A percentile compares a stretch with the other conserved stretches of the same genome.
These are phyloP conservation scores for Chalcis sispes DNA, from an alignment of 2,888 invertebrate species.

Conservation along the genomic window DNA sequence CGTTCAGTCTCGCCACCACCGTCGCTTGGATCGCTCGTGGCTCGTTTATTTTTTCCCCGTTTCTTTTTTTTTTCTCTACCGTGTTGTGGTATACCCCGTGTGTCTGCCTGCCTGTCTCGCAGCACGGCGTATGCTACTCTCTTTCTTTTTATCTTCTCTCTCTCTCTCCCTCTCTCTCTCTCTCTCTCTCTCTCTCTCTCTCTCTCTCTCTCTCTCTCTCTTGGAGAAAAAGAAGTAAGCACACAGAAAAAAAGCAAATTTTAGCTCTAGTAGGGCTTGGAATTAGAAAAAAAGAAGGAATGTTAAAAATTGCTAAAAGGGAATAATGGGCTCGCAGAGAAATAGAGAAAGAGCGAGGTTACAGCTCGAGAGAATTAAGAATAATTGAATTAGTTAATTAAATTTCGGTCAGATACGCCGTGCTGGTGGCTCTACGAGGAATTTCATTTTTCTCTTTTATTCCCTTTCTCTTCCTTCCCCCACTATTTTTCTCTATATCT, in stretches of 20 bases:
- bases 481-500: slow-evolving; percentile 3
- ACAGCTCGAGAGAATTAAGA: slow-evolving; percentile 24
- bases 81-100: too few species aligned
- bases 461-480: slow-evolving; percentile 15
- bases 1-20: background rate
- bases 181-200: too few species aligned
- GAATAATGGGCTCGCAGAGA: slow-evolving; percentile 53
- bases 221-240: too few species aligned
- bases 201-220: background rate
- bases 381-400: slow-evolving; percentile 61
- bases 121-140: too few species aligned
- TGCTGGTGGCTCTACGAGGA: slow-evolving; percentile 27
- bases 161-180: background rate
- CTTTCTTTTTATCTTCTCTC: background rate
- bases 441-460: slow-evolving; percentile 1
- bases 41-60: background rate
- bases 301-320: slow-evolving; percentile 58
- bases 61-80: background rate
- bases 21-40: too few species aligned
- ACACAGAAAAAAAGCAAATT: too few species aligned
- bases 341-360: background rate
- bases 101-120: too few species aligned
- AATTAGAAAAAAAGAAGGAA: slow-evolving; percentile 56
- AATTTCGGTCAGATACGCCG: slow-evolving; percentile 57
- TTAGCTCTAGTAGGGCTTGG: slow-evolving; percentile 31